These are phyloP conservation scores for Dioctria linearis DNA, from an alignment of 2,888 invertebrate species.

Conservation along the genomic window DNA sequence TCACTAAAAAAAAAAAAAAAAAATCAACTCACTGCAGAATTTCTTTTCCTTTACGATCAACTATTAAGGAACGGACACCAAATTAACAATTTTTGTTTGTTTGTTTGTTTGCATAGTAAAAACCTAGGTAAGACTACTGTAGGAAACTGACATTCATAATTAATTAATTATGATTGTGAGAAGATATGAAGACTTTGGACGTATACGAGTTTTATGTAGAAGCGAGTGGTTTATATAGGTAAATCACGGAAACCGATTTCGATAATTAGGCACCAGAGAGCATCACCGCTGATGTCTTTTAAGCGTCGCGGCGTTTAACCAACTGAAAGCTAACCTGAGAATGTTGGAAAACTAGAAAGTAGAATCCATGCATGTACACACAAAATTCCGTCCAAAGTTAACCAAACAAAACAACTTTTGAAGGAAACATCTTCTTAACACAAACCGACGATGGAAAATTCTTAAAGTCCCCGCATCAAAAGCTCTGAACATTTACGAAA, in stretches of 20 bases:
- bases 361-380: conserved; percentile 10
- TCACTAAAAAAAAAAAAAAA: too few relatives aligned
- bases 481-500: neutral
- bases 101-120: too few relatives aligned
- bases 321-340: conserved; percentile 49
- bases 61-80: too few relatives aligned
- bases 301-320: conserved; percentile 55
- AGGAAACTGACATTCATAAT: neutral
- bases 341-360: neutral
- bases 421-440: conserved; percentile 15
- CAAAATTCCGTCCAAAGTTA: conserved; percentile 10
- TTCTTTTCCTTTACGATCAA: too few relatives aligned
- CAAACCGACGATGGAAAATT: neutral
- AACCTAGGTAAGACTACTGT: neutral
- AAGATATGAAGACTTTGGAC: conserved; percentile 41
- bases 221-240: neutral
- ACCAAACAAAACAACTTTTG: conserved; percentile 35
- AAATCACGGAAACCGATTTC: conserved; percentile 49
- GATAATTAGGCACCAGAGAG: conserved; percentile 29
- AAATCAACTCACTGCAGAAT: too few relatives aligned
- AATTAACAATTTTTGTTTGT: too few relatives aligned
- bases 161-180: neutral
- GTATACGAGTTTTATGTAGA: conserved; percentile 7
- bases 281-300: conserved; percentile 52
- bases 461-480: conserved; percentile 22